Conservation (phyloP, 1,140 invertebrate genomes). For the Mesaphorura yosii region DNA sequence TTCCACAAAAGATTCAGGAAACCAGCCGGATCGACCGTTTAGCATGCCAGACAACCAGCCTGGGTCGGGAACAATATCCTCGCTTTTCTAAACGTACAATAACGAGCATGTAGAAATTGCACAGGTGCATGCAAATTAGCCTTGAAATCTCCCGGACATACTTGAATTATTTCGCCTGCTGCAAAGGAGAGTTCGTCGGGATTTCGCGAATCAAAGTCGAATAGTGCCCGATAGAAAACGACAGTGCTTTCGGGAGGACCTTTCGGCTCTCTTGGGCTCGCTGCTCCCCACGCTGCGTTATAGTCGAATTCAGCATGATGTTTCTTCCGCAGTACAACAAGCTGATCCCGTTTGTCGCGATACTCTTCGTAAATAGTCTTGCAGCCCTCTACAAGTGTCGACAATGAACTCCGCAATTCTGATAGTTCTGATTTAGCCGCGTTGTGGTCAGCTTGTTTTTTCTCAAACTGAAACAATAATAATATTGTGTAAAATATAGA, state of each 20-base stretch:
- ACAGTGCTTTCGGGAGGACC: background rate
- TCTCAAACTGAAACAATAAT: conserved; percentile 23
- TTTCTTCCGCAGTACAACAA: conserved; percentile 32
- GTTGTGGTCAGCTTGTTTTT: conserved; percentile 28
- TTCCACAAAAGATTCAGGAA: conserved; percentile 93
- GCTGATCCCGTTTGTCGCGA: conserved; percentile 45
- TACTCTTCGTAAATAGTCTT: conserved; percentile 48
- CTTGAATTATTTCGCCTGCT: conserved; percentile 84
- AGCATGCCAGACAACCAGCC: conserved; percentile 92
- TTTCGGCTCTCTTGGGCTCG: conserved; percentile 22
- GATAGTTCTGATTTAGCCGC: conserved; percentile 17
- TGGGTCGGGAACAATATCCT: conserved; percentile 77
- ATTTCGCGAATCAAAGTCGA: conserved; percentile 85
- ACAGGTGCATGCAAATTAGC: background rate
- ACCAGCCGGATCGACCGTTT: conserved; percentile 87
- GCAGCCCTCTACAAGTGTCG: conserved; percentile 36
- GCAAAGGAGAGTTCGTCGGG: conserved; percentile 87
- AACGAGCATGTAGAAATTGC: background rate
- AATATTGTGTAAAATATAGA: conserved; percentile 8
- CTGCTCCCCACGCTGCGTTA: conserved; percentile 33
- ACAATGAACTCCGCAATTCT: conserved; percentile 24
- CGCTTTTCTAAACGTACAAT: conserved; percentile 52
- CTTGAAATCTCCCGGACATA: conserved; percentile 35
- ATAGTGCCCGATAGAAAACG: conserved; percentile 72
- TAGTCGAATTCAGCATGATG: conserved; percentile 31